Conservation (phyloP, 2,113 vertebrate genomes). For the Seriola rivoliana region DNA sequence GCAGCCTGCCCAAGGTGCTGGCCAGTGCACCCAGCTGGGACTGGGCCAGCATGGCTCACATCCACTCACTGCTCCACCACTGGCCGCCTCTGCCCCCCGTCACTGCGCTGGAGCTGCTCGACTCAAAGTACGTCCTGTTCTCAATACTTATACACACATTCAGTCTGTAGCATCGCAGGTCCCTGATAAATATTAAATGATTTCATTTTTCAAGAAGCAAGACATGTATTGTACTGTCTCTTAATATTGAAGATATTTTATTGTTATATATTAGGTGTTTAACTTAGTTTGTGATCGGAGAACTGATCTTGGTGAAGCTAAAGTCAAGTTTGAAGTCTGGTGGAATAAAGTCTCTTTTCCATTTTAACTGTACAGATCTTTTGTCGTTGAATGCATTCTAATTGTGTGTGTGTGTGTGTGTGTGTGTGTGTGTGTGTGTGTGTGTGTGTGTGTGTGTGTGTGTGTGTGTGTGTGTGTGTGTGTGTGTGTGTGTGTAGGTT, state of each 20-base stretch:
- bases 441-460: conserved; percentile 1
- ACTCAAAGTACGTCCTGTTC: conserved; percentile 82
- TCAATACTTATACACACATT: not conserved
- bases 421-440: too few relatives aligned
- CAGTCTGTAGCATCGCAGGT: not conserved
- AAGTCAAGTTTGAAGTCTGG: not conserved
- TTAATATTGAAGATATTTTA: not conserved
- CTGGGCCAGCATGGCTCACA: conserved; percentile 91
- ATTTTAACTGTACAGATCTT: too few relatives aligned
- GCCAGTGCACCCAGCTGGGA: conserved; percentile 95
- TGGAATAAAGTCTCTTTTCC: too few relatives aligned
- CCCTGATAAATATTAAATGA: not conserved
- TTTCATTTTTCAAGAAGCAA: too few relatives aligned
- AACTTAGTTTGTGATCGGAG: too few relatives aligned
- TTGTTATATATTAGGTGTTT: too few relatives aligned
- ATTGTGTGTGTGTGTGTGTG: conserved; percentile 7
- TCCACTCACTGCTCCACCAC: conserved; percentile 90
- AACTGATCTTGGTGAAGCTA: not conserved
- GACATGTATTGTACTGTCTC: too few relatives aligned
- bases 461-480: not conserved
- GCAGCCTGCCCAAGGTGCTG: conserved; percentile 93
- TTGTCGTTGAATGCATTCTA: not conserved
- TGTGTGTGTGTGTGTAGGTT: conserved; percentile 83
- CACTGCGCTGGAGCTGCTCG: conserved; percentile 93
- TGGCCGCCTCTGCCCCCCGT: conserved; percentile 92